Percentiles rank a stretch among this genome's conserved stretches.
Evolutionary conservation across 1,140 invertebrate genomes (phyloP).

Genomic region (Brachystomella parvula): DNA sequence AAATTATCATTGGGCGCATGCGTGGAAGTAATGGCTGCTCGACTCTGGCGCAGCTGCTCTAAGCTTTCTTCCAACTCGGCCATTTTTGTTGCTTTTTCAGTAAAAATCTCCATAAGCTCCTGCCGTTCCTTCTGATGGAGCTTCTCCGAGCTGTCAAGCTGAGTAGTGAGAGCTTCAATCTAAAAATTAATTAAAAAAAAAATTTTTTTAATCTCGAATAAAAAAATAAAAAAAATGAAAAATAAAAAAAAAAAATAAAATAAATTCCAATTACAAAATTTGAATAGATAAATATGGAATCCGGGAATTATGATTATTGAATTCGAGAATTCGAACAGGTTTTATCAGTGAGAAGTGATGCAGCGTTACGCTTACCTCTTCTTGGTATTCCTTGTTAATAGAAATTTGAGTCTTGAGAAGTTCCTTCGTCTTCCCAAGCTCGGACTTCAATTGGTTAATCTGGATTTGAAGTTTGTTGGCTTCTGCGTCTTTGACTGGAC

Average conservation of each 20-base stretch:
- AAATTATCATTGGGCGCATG: too few relatives aligned
- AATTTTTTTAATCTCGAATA: too few relatives aligned
- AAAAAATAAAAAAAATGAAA: too few relatives aligned
- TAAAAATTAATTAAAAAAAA: too few relatives aligned
- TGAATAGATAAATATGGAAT: too few relatives aligned
- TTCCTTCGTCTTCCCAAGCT: constrained; percentile 19
- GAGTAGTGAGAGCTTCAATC: constrained; percentile 17
- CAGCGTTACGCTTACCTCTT: too few relatives aligned
- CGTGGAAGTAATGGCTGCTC: too few relatives aligned
- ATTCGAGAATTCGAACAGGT: not conserved
- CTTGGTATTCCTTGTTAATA: constrained; percentile 23
- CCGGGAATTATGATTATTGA: not conserved
- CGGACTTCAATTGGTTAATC: constrained; percentile 14
- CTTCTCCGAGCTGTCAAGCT: constrained; percentile 18
- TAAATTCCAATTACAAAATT: not conserved
- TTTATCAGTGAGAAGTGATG: too few relatives aligned
- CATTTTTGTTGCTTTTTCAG: constrained; percentile 20
- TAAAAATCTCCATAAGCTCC: constrained; percentile 21
- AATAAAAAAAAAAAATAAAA: too few relatives aligned
- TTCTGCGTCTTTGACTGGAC: constrained; percentile 8
- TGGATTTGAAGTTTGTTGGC: not conserved
- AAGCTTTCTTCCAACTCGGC: constrained; percentile 18
- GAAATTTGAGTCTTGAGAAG: constrained; percentile 17
- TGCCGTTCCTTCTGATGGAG: constrained; percentile 22
- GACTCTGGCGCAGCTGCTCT: too few relatives aligned